Evolutionary conservation across 2,113 vertebrate genomes (phyloP).

Genomic region (Chlamydotis undulata): DNA sequence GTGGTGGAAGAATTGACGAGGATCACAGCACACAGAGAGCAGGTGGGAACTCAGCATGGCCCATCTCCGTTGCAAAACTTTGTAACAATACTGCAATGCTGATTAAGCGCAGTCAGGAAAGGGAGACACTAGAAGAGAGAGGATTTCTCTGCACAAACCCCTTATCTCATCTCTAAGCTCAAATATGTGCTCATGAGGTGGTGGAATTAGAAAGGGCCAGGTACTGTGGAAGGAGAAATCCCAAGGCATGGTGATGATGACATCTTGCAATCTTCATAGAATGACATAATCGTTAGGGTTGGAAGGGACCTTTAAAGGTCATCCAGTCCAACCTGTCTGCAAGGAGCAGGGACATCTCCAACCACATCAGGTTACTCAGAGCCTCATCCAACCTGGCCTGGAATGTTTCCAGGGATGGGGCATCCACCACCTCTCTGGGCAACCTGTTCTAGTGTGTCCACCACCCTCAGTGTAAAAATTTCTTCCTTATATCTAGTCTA

Average conservation of each 20-base stretch:
- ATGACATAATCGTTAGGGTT: too few species aligned
- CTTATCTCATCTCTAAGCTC: neutral
- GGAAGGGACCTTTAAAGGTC: too few species aligned
- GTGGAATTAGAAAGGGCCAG: neutral
- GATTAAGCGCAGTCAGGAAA: neutral
- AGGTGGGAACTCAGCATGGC: neutral
- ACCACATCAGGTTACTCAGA: too few species aligned
- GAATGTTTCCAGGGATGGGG: too few species aligned
- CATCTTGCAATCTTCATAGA: neutral
- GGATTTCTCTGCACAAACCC: neutral
- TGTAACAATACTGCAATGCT: fast-evolving
- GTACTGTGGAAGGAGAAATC: neutral
- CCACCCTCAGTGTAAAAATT: too few species aligned
- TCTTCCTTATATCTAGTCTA: too few species aligned
- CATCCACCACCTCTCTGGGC: too few species aligned
- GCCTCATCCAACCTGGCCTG: too few species aligned
- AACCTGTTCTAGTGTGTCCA: too few species aligned
- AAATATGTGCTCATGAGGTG: neutral
- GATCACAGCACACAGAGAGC: neutral
- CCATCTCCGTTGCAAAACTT: neutral
- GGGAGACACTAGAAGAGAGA: neutral
- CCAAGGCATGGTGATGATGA: neutral
- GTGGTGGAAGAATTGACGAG: neutral
- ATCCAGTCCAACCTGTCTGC: too few species aligned
- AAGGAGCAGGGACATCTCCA: too few species aligned